A percentile compares a stretch with the other conserved stretches of the same genome.
Conservation (phyloP, 2,113 vertebrate genomes). For the Channa maculata region DNA sequence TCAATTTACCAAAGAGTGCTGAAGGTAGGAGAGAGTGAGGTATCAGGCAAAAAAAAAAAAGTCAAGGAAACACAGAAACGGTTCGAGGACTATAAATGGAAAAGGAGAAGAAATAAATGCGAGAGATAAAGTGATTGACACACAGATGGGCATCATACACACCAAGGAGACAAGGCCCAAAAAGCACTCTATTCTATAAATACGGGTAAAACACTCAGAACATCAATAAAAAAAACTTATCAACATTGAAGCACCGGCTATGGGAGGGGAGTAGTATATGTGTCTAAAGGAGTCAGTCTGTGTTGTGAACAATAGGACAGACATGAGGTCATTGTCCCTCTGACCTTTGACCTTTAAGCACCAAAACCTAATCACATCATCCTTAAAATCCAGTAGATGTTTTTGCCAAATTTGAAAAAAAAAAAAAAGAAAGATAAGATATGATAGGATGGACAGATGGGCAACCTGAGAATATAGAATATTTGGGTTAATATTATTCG, state of each 20-base stretch:
- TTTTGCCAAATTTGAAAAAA: too few species aligned
- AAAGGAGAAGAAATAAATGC: constrained; percentile 5
- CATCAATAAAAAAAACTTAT: constrained; percentile 69
- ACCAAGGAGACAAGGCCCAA: constrained; percentile 49
- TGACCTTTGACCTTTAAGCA: too few species aligned
- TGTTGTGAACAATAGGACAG: neutral
- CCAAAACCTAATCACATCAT: too few species aligned
- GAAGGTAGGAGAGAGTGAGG: constrained; percentile 1
- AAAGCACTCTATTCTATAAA: constrained; percentile 66
- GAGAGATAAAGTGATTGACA: constrained; percentile 22
- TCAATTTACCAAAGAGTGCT: constrained; percentile 5
- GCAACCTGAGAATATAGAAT: too few species aligned
- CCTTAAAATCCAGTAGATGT: too few species aligned
- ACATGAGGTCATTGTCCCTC: too few species aligned
- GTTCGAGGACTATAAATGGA: constrained; percentile 46
- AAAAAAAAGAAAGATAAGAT: too few species aligned
- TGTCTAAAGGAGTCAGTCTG: neutral
- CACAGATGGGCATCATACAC: neutral
- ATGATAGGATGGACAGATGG: too few species aligned
- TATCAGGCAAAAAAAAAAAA: neutral
- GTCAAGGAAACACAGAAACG: constrained; percentile 41
- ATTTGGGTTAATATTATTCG: too few species aligned
- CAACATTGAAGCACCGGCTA: constrained; percentile 31
- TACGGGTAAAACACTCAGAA: constrained; percentile 54
- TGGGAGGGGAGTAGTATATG: constrained; percentile 22